phyloP scores from a whole-genome alignment of 2,888 invertebrate genomes.

The Tetropium fuscum region DNA sequence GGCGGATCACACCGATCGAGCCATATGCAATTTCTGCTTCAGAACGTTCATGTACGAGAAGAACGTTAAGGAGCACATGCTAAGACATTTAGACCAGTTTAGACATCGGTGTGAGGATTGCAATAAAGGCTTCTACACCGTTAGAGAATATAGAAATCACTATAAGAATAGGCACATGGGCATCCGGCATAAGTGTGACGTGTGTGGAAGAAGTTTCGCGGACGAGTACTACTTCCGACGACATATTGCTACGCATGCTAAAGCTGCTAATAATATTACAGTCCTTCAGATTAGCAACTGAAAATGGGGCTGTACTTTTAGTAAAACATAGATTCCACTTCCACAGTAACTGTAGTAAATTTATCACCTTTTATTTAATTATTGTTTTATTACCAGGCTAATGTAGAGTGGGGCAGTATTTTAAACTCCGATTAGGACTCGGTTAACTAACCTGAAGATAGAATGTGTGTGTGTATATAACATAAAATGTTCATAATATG shows the following conservation, averaged over 20 bases:
- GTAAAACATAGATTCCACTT: not conserved
- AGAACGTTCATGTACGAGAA: constrained; percentile 65
- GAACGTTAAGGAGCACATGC: constrained; percentile 64
- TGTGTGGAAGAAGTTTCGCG: constrained; percentile 63
- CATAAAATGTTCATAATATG: no score
- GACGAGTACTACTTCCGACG: constrained; percentile 64
- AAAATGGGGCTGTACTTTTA: not conserved
- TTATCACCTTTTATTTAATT: no score
- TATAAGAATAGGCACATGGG: constrained; percentile 65
- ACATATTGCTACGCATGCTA: constrained; percentile 61
- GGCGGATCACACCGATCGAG: constrained; percentile 60
- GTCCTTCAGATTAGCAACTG: constrained; percentile 25
- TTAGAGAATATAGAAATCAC: constrained; percentile 64
- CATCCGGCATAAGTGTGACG: constrained; percentile 62
- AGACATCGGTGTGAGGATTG: constrained; percentile 64
- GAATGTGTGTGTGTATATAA: no score
- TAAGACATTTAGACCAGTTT: constrained; percentile 64
- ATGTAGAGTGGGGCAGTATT: no score
- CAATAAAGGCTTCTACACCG: constrained; percentile 64
- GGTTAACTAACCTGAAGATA: no score
- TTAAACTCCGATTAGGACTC: no score
- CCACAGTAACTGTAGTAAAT: not conserved
- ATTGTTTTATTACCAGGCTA: no score
- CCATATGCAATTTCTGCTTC: constrained; percentile 64
- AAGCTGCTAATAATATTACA: constrained; percentile 41